A percentile compares a stretch with the other conserved stretches of the same genome.
Conservation (phyloP, 2,888 invertebrate genomes). For the Hydrotaea cyrtoneurina region DNA sequence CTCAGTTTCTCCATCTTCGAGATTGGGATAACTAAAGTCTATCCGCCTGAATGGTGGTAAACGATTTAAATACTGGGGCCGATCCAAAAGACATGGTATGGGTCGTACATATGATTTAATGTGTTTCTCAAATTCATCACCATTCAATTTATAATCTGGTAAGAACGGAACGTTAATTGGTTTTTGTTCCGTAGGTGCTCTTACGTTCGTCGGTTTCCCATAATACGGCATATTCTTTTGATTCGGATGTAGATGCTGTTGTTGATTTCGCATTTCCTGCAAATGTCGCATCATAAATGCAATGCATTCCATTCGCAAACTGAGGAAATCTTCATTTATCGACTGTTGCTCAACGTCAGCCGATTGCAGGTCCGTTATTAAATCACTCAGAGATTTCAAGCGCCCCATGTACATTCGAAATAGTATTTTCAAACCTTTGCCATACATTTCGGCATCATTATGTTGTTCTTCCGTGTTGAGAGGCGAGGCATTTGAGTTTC, state of each 20-base stretch:
- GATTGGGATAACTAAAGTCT: conserved; percentile 77
- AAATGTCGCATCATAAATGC: conserved; percentile 74
- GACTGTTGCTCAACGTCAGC: conserved; percentile 75
- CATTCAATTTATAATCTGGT: conserved; percentile 76
- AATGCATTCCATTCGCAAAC: conserved; percentile 77
- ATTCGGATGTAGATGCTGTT: conserved; percentile 46
- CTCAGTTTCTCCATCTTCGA: conserved; percentile 76
- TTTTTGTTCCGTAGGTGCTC: conserved; percentile 54
- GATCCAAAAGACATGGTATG: conserved; percentile 77
- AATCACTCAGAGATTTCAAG: conserved; percentile 78
- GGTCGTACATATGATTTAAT: conserved; percentile 75
- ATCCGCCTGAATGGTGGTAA: conserved; percentile 77
- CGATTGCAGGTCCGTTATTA: conserved; percentile 75
- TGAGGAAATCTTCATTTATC: conserved; percentile 74
- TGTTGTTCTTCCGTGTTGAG: conserved; percentile 64
- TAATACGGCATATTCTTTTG: conserved; percentile 38
- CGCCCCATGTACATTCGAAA: conserved; percentile 84
- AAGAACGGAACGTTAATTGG: conserved; percentile 75
- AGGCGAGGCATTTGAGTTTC: conserved; percentile 74
- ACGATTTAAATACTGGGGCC: conserved; percentile 78
- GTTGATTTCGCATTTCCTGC: conserved; percentile 68
- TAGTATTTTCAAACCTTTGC: conserved; percentile 83
- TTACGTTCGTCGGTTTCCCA: conserved; percentile 26
- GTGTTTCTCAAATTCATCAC: conserved; percentile 72
- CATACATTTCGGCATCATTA: conserved; percentile 74